Base-by-base conservation (phyloP, 2,113 vertebrate species). In the Cisticola juncidis region DNA sequence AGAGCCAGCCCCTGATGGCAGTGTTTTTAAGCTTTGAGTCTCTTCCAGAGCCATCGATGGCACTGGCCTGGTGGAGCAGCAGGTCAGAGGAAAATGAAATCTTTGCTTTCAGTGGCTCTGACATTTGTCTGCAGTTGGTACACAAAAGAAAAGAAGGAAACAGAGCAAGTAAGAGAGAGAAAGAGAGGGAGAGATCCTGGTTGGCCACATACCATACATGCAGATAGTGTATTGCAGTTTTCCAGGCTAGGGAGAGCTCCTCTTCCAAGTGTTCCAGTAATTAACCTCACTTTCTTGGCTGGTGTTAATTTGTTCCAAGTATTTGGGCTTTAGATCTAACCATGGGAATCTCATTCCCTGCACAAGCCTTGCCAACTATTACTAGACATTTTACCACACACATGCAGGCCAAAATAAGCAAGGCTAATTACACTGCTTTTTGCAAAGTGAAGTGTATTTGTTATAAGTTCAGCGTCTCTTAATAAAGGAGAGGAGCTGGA, bases 331-430 rank as follows among this genome's bases (percentile, higher is more conserved):
- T 97, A 96, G 96, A 96, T 98, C 96, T 97, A 97, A 94, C 96
- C 96, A 93, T 85, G 97, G 97, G 98, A 97, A 97, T 91, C 81
- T 96, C 74, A 51, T 96, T 95, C 95, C 78, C 90, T 90, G 84
- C 76, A 95, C 76, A 95, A 83, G 60, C 24, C 92, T 97, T 97
- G 97, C 97, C 97, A 98, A 72, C 92, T 95, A 51, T 97, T 97
- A 97, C 96, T 98, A 97, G 97, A 97, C 87, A 84, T 47, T 95
- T 97, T 97, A 96, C 97, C 97, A 97, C 97, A 97, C 79, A 86
- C 97, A 98, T 95, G 87, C 95, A 96, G 81, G 92, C 95, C 93
- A 94, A 96, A 94, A 90, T 96, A 94, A 95, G 88, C 81, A 91
- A 47, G 61, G 88, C 84, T 97, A 93, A 90, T 83, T 93, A 86